phyloP scores from a whole-genome alignment of 2,113 vertebrate genomes.

The Pipa parva region DNA sequence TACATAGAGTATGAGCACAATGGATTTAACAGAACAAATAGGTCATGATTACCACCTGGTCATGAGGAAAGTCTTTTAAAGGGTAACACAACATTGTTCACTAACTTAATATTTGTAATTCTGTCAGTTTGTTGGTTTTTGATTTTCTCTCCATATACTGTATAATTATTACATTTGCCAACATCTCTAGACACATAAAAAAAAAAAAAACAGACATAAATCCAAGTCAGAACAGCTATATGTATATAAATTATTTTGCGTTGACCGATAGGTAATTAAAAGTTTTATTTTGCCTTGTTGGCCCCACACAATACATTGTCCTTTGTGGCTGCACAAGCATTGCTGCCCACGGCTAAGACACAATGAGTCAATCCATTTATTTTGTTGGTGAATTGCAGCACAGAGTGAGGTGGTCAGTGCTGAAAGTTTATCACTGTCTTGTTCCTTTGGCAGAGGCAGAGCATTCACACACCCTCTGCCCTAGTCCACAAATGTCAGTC shows the following conservation, averaged over 20 bases:
- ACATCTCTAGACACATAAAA: too few relatives aligned
- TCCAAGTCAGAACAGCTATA: conserved; percentile 51
- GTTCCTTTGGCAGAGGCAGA: conserved; percentile 72
- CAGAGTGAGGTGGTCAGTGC: conserved; percentile 66
- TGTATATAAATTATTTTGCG: conserved; percentile 61
- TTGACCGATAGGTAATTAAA: conserved; percentile 74
- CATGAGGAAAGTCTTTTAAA: too few relatives aligned
- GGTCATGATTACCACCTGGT: too few relatives aligned
- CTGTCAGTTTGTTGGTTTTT: too few relatives aligned
- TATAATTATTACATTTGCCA: too few relatives aligned
- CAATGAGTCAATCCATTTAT: conserved; percentile 80
- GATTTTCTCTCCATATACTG: too few relatives aligned
- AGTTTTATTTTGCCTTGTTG: conserved; percentile 69
- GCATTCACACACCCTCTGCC: conserved; percentile 70
- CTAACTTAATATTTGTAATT: too few relatives aligned
- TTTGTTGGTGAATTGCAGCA: conserved; percentile 70
- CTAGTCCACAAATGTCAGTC: conserved; percentile 66
- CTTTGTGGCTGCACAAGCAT: conserved; percentile 68
- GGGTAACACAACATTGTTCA: too few relatives aligned
- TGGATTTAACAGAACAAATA: too few relatives aligned
- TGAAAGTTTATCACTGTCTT: conserved; percentile 86
- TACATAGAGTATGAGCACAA: too few relatives aligned
- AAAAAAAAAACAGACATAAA: too few relatives aligned
- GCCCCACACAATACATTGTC: conserved; percentile 65
- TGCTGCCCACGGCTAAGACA: conserved; percentile 69